phyloP scores from a whole-genome alignment of 2,797 vertebrate genomes.

The Cygnus olor region DNA sequence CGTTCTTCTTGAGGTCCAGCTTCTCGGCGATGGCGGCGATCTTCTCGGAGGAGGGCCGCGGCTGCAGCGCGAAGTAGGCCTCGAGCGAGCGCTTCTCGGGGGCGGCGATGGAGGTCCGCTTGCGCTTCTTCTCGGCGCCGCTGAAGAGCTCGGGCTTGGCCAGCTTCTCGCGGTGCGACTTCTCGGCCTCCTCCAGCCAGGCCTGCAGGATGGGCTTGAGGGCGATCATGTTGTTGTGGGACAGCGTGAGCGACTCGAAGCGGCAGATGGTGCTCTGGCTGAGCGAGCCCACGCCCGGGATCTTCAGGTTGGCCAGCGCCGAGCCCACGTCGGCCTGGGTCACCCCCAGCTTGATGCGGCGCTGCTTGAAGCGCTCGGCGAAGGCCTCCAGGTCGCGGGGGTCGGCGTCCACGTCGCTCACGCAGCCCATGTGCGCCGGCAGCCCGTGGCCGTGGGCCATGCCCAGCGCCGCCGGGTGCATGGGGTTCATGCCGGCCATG shows the following conservation, averaged over 20 bases:
- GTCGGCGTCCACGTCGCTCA: conserved; percentile 97
- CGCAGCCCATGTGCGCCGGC: conserved; percentile 92
- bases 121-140: conserved; percentile 94
- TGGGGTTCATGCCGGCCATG: conserved; percentile 98
- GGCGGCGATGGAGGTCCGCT: conserved; percentile 95
- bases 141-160: conserved; percentile 97
- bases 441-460: conserved; percentile 97
- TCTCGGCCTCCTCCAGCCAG: conserved; percentile 97
- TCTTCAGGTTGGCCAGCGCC: conserved; percentile 92
- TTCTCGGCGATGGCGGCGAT: conserved; percentile 97
- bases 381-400: conserved; percentile 97
- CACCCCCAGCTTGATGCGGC: conserved; percentile 96
- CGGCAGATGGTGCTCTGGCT: conserved; percentile 98
- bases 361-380: conserved; percentile 96
- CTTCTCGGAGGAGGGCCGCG: conserved; percentile 95
- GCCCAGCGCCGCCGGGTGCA: conserved; percentile 98
- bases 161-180: conserved; percentile 95
- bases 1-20: conserved; percentile 98
- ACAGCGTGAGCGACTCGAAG: conserved; percentile 94
- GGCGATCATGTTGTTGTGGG: conserved; percentile 97
- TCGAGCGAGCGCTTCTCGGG: conserved; percentile 95
- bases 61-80: conserved; percentile 96
- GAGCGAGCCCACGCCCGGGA: conserved; percentile 92
- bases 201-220: conserved; percentile 93
- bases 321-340: conserved; percentile 95